A percentile compares a stretch with the other conserved stretches of the same genome.
Conservation (phyloP, 2,888 invertebrate genomes). For the Cerceris ruficornis region DNA sequence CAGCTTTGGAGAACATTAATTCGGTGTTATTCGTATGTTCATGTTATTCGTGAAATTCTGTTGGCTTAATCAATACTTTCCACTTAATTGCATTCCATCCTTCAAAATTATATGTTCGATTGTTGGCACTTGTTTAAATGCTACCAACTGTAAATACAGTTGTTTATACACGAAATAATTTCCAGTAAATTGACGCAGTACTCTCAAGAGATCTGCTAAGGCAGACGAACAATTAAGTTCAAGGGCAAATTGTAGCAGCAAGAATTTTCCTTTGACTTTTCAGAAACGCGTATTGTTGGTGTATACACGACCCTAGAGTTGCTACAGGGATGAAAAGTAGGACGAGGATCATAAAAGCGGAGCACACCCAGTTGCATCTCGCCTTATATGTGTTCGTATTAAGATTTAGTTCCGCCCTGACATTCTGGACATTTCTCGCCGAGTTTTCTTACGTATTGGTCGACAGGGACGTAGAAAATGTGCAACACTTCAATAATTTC, state of each 20-base stretch:
- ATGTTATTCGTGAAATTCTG: no score
- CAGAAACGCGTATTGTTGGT: conserved; percentile 25
- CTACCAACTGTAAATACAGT: not conserved
- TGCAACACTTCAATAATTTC: conserved; percentile 35
- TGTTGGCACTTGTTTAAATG: not conserved
- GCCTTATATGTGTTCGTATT: conserved; percentile 49
- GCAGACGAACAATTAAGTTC: conserved; percentile 55
- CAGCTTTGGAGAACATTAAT: no score
- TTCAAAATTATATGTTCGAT: no score
- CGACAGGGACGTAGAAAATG: conserved; percentile 12
- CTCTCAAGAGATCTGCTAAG: not conserved
- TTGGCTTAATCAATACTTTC: no score
- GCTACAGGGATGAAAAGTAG: conserved; percentile 60
- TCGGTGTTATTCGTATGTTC: no score
- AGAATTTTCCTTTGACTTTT: conserved; percentile 47
- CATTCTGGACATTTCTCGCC: conserved; percentile 53
- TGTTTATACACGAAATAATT: not conserved
- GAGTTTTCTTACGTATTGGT: conserved; percentile 28
- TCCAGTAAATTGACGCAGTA: not conserved
- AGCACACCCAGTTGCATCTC: conserved; percentile 48
- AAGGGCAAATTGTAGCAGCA: conserved; percentile 53
- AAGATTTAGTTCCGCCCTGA: conserved; percentile 48
- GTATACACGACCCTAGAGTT: conserved; percentile 43
- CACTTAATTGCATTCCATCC: no score
- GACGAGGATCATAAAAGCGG: conserved; percentile 63